A percentile compares a stretch with the other conserved stretches of the same genome.
Conservation (phyloP, 1,140 invertebrate species). For the Eupristina koningsbergeri region DNA sequence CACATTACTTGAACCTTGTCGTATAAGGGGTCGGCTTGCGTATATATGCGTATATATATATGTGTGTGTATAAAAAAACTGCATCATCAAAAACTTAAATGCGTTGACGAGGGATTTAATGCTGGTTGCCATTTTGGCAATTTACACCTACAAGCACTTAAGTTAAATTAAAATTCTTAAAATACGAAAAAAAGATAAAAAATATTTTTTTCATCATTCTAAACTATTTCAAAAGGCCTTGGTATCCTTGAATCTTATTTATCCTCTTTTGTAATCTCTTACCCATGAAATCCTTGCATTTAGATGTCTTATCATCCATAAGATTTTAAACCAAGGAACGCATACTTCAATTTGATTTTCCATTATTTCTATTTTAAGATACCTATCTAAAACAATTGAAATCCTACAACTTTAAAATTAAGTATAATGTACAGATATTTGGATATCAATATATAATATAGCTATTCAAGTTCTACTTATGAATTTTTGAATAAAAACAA, state of each 20-base stretch:
- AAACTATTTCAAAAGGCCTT: not conserved
- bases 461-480: not conserved
- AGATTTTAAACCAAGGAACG: not conserved
- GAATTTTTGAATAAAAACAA: not conserved
- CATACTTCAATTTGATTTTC: not conserved
- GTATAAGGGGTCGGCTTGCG: no score
- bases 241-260: not conserved
- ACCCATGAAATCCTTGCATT: not conserved
- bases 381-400: constrained; percentile 8
- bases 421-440: not conserved
- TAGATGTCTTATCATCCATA: not conserved
- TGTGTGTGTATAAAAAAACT: no score
- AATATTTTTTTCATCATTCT: not conserved
- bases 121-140: not conserved
- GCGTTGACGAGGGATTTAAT: not conserved
- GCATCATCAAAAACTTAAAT: no score
- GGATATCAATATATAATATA: not conserved
- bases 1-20: no score
- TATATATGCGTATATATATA: no score
- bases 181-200: not conserved
- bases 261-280: not conserved
- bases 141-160: not conserved
- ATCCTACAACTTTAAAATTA: not conserved
- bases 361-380: not conserved
- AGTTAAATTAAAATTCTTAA: not conserved